These are phyloP conservation scores for Pholis gunnellus DNA, from an alignment of 2,113 vertebrate species.

Conservation along the genomic window DNA sequence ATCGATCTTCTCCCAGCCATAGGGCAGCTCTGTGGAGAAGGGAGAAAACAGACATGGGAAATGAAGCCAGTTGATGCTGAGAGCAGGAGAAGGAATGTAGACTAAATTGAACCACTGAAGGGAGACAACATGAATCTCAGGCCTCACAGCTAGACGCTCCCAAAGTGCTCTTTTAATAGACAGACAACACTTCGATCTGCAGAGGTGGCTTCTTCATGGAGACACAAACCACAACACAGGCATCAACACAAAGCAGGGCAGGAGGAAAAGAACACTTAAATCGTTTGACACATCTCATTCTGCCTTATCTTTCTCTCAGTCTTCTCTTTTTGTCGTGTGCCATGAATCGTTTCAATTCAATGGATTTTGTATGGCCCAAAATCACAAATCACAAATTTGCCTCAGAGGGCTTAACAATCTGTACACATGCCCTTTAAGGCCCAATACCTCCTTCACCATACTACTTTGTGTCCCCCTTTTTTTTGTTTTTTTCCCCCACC, in stretches of 20 bases:
- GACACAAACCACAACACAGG: slow-evolving; percentile 63
- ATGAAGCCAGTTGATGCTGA: slow-evolving; percentile 64
- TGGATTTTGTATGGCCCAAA: neutral
- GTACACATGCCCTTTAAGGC: slow-evolving; percentile 24
- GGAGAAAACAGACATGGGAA: slow-evolving; percentile 71
- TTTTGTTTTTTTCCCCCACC: slow-evolving; percentile 18
- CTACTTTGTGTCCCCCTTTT: slow-evolving; percentile 36
- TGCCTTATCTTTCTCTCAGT: slow-evolving; percentile 20
- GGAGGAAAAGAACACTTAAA: slow-evolving; percentile 46
- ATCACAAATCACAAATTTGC: neutral
- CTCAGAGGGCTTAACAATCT: neutral
- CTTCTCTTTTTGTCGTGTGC: slow-evolving; percentile 10
- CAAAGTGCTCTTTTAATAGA: slow-evolving; percentile 64
- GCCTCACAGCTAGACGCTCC: slow-evolving; percentile 50
- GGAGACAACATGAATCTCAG: slow-evolving; percentile 64
- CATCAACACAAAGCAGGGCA: slow-evolving; percentile 29
- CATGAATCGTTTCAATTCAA: slow-evolving; percentile 24
- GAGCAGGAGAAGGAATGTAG: slow-evolving; percentile 48
- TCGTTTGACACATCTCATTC: slow-evolving; percentile 25
- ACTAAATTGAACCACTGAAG: slow-evolving; percentile 60
- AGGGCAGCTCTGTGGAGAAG: slow-evolving; percentile 93
- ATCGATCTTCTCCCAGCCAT: slow-evolving; percentile 99
- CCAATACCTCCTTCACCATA: slow-evolving; percentile 26
- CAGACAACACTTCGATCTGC: slow-evolving; percentile 68
- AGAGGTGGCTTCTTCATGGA: slow-evolving; percentile 52